These are phyloP conservation scores for Syncerus caffer DNA, from an alignment of 2,797 vertebrate genomes.

Conservation along the genomic window DNA sequence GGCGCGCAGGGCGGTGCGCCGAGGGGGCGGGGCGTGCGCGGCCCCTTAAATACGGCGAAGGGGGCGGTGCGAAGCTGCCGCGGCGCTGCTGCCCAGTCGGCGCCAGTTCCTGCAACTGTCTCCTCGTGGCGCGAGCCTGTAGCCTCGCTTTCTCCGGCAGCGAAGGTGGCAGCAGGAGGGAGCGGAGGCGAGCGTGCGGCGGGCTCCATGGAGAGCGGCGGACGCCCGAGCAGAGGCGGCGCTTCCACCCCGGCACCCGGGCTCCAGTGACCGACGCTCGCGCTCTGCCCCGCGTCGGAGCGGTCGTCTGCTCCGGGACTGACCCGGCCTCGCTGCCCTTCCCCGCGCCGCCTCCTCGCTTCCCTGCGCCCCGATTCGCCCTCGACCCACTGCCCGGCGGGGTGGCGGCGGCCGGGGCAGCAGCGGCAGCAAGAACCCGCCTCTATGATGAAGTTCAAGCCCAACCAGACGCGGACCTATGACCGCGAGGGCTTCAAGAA, in stretches of 20 bases:
- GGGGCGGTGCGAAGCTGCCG: not conserved
- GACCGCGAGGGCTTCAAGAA: slow-evolving; percentile 96
- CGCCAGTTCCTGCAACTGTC: not conserved
- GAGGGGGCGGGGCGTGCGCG: not conserved
- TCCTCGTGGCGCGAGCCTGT: not conserved
- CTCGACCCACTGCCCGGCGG: slow-evolving; percentile 5
- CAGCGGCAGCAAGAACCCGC: slow-evolving; percentile 72
- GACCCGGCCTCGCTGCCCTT: not conserved
- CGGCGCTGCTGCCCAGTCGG: not conserved
- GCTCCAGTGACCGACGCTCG: slow-evolving; percentile 41
- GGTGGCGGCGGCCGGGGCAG: slow-evolving; percentile 73
- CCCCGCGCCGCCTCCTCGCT: not conserved
- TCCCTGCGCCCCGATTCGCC: not conserved
- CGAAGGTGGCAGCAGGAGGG: not conserved
- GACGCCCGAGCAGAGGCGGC: slow-evolving; percentile 42
- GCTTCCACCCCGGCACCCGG: not conserved
- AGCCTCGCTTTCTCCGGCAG: not conserved
- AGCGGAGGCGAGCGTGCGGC: slow-evolving; percentile 19
- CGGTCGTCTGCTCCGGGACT: not conserved
- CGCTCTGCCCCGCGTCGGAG: not conserved
- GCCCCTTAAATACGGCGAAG: not conserved
- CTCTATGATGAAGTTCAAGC: slow-evolving; percentile 97
- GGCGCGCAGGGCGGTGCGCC: not conserved
- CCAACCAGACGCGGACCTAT: slow-evolving; percentile 97
- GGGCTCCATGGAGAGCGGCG: slow-evolving; percentile 77